phyloP scores from a whole-genome alignment of 2,113 vertebrate genomes.

The Arizona elegans region DNA sequence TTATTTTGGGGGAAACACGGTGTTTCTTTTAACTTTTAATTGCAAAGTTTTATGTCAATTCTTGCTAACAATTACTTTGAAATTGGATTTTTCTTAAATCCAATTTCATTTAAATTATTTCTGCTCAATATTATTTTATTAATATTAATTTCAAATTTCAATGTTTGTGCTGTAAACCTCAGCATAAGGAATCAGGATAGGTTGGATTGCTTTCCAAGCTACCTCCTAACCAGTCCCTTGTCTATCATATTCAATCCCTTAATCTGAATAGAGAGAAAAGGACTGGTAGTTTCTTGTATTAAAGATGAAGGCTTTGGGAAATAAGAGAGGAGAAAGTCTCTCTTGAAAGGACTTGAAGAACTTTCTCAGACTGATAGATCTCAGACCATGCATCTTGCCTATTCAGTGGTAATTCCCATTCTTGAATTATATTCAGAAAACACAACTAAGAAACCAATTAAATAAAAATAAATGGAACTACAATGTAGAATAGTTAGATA shows the following conservation, averaged over 20 bases:
- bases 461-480: background rate
- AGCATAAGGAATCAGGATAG: background rate
- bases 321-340: background rate
- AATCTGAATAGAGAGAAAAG: background rate
- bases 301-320: background rate
- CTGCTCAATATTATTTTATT: background rate
- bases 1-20: too few relatives aligned
- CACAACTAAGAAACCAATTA: background rate
- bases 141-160: background rate
- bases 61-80: background rate
- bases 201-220: background rate
- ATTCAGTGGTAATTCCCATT: background rate
- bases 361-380: background rate
- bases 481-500: background rate
- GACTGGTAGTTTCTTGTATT: background rate
- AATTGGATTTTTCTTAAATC: background rate
- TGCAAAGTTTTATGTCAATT: background rate
- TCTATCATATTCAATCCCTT: background rate
- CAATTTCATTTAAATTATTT: background rate
- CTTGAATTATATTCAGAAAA: background rate
- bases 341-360: background rate
- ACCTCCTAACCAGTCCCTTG: background rate
- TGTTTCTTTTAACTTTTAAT: background rate
- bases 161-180: background rate
- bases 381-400: background rate